Evolutionary conservation across 1,140 invertebrate species (phyloP).

Genomic region (Delia radicum): DNA sequence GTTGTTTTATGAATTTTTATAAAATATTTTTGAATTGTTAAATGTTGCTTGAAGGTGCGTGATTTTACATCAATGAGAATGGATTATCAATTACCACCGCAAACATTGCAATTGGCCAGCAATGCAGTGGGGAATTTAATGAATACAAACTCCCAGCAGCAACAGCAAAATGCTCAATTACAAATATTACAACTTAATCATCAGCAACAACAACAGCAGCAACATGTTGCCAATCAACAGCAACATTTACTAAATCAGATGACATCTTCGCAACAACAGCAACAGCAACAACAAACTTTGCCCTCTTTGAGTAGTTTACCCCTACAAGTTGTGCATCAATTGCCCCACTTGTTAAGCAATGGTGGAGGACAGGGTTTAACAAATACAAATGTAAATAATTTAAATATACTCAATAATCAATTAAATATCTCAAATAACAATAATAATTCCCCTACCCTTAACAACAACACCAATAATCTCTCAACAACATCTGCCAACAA

Average conservation of each 20-base stretch:
- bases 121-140: slow-evolving; percentile 1
- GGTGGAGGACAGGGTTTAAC: slow-evolving; percentile 22
- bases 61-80: slow-evolving; percentile 48
- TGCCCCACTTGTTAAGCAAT: slow-evolving; percentile 46
- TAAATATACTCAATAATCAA: slow-evolving; percentile 30
- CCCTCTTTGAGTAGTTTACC: slow-evolving; percentile 50
- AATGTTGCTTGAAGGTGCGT: not conserved
- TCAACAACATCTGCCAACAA: not conserved
- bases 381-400: slow-evolving; percentile 2
- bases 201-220: slow-evolving; percentile 35
- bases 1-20: not conserved
- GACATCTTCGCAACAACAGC: slow-evolving; percentile 25
- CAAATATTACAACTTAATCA: slow-evolving; percentile 29
- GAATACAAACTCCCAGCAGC: slow-evolving; percentile 27
- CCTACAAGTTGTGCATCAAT: slow-evolving; percentile 51
- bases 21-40: not conserved
- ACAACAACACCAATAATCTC: slow-evolving; percentile 20
- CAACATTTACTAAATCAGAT: slow-evolving; percentile 30
- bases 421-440: slow-evolving; percentile 33
- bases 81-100: slow-evolving; percentile 59
- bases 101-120: slow-evolving; percentile 39
- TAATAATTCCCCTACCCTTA: slow-evolving; percentile 10
- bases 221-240: slow-evolving; percentile 36
- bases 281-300: slow-evolving; percentile 35
- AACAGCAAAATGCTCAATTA: slow-evolving; percentile 37